These are phyloP conservation scores for Boloria selene DNA, from an alignment of 2,888 invertebrate species.

Conservation along the genomic window DNA sequence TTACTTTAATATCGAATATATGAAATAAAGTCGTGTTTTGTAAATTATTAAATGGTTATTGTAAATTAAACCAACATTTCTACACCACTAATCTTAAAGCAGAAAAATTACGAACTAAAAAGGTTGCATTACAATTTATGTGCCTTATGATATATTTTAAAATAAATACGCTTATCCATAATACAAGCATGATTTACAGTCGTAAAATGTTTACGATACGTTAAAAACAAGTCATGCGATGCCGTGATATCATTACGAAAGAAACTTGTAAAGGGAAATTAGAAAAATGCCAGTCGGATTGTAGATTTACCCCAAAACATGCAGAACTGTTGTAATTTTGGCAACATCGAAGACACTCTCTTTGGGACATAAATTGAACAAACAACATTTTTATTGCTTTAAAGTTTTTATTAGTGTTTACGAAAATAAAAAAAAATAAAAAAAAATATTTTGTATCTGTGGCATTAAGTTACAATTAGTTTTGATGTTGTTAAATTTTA, in stretches of 20 bases:
- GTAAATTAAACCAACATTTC: not conserved
- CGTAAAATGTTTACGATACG: slow-evolving; percentile 55
- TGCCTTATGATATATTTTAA: not conserved
- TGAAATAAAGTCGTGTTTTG: no score
- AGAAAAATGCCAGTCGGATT: slow-evolving; percentile 46
- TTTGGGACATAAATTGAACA: not conserved
- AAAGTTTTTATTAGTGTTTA: not conserved
- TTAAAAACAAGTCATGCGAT: slow-evolving; percentile 67
- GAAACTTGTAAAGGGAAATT: slow-evolving; percentile 51
- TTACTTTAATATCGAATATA: not conserved
- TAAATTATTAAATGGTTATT: not conserved
- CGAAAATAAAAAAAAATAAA: not conserved
- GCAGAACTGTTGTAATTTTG: slow-evolving; percentile 15
- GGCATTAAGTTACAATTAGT: no score
- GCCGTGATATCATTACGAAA: slow-evolving; percentile 66
- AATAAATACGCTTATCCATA: not conserved
- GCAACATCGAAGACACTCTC: slow-evolving; percentile 12
- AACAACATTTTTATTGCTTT: slow-evolving; percentile 2
- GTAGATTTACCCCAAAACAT: slow-evolving; percentile 36
- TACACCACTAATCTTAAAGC: not conserved
- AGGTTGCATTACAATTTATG: not conserved
- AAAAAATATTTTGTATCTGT: slow-evolving; percentile 4
- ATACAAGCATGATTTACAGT: slow-evolving; percentile 10
- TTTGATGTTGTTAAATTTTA: no score
- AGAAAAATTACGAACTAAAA: not conserved